Conservation (phyloP, 2,888 invertebrate genomes). For the Xestobium rufovillosum region DNA sequence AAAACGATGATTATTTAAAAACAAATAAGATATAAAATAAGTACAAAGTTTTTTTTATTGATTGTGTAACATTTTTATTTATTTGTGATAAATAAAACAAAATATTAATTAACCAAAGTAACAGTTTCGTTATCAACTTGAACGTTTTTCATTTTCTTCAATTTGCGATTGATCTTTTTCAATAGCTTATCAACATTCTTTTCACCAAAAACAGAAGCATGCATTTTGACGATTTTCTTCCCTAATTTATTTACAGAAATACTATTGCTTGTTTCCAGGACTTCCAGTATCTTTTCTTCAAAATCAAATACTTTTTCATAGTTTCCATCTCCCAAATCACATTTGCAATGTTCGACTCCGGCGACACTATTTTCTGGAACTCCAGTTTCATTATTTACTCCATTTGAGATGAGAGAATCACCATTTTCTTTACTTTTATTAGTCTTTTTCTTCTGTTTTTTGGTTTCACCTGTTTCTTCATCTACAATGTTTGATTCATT, state of each 20-base stretch:
- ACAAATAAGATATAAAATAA: slow-evolving; percentile 50
- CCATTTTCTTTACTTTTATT: neutral
- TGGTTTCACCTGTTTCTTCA: slow-evolving; percentile 15
- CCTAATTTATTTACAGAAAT: slow-evolving; percentile 65
- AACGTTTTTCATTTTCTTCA: slow-evolving; percentile 55
- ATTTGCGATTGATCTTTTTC: slow-evolving; percentile 64
- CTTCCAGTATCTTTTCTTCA: slow-evolving; percentile 28
- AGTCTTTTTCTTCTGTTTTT: too few species aligned
- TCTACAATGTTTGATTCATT: slow-evolving; percentile 12
- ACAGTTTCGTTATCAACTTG: slow-evolving; percentile 1
- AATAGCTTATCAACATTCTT: slow-evolving; percentile 56
- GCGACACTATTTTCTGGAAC: too few species aligned
- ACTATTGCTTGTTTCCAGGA: slow-evolving; percentile 49
- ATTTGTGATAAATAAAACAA: neutral
- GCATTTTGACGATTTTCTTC: slow-evolving; percentile 66
- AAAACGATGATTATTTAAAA: slow-evolving; percentile 51
- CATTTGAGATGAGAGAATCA: neutral
- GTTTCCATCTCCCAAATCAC: too few species aligned
- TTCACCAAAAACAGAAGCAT: slow-evolving; percentile 43
- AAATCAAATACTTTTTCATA: slow-evolving; percentile 23
- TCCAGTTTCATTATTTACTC: too few species aligned
- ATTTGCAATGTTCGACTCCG: too few species aligned
- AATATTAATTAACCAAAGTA: too few species aligned
- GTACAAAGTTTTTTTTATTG: neutral
- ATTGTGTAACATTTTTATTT: neutral